A percentile compares a stretch with the other conserved stretches of the same genome.
These are phyloP conservation scores for Ginglymostoma cirratum DNA, from an alignment of 2,113 vertebrate genomes.

Conservation along the genomic window DNA sequence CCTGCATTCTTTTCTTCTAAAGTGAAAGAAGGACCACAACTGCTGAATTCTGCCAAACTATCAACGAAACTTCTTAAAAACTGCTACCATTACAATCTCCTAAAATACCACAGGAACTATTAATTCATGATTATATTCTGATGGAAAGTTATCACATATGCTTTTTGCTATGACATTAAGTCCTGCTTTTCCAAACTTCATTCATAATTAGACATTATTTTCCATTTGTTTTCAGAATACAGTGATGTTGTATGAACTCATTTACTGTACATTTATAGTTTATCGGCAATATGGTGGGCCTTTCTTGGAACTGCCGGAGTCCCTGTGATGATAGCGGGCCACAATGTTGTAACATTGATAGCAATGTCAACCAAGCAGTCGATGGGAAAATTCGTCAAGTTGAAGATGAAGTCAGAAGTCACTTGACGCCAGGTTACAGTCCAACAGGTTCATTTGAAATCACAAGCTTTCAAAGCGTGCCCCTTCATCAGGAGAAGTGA, in stretches of 20 bases:
- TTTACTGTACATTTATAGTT: neutral
- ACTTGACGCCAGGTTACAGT: too few relatives aligned
- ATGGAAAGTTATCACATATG: neutral
- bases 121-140: neutral
- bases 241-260: neutral
- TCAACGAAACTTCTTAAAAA: neutral
- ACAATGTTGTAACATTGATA: neutral
- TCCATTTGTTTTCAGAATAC: neutral
- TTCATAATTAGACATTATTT: neutral
- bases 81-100: neutral
- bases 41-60: neutral
- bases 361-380: neutral
- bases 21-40: neutral
- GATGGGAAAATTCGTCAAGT: neutral
- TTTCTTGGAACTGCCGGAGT: neutral
- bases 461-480: too few relatives aligned
- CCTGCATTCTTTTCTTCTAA: neutral
- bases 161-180: neutral
- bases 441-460: too few relatives aligned
- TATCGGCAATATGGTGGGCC: neutral
- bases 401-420: too few relatives aligned
- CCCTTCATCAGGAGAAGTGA: too few relatives aligned
- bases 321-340: neutral
- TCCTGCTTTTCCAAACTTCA: neutral
- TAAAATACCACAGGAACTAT: neutral